These are phyloP conservation scores for Meiosimyza platycephala DNA, from an alignment of 2,888 invertebrate genomes.

Conservation along the genomic window DNA sequence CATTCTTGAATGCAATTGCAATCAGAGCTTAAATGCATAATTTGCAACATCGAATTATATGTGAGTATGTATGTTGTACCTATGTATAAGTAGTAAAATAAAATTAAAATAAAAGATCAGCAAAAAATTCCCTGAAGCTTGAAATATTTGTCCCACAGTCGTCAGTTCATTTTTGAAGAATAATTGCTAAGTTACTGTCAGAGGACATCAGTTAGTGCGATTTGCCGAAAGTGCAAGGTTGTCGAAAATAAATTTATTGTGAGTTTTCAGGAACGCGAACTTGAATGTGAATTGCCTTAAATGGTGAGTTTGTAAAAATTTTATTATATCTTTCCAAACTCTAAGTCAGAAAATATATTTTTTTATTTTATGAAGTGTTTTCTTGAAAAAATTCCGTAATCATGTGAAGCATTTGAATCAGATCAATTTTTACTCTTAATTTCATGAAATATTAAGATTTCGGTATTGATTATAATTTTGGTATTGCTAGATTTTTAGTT, in stretches of 20 bases:
- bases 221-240: conserved; percentile 10
- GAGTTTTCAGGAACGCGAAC: background rate
- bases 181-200: background rate
- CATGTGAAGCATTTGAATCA: too few species aligned
- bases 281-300: background rate
- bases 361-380: too few species aligned
- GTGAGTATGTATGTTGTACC: background rate
- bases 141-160: conserved; percentile 29
- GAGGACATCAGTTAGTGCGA: conserved; percentile 24
- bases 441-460: too few species aligned
- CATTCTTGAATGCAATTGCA: conserved; percentile 17
- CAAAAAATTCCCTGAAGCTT: conserved; percentile 9
- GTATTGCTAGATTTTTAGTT: too few species aligned
- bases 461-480: too few species aligned
- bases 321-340: too few species aligned
- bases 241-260: background rate
- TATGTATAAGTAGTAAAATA: too few species aligned
- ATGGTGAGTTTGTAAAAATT: too few species aligned
- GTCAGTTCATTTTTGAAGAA: conserved; percentile 3
- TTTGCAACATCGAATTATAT: background rate
- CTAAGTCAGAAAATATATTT: too few species aligned
- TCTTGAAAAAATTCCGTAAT: too few species aligned
- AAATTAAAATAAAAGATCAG: conserved; percentile 25
- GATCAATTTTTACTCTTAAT: too few species aligned
- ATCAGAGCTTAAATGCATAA: background rate